Evolutionary conservation across 2,797 vertebrate species (phyloP).

Genomic region (Lophius americanus): DNA sequence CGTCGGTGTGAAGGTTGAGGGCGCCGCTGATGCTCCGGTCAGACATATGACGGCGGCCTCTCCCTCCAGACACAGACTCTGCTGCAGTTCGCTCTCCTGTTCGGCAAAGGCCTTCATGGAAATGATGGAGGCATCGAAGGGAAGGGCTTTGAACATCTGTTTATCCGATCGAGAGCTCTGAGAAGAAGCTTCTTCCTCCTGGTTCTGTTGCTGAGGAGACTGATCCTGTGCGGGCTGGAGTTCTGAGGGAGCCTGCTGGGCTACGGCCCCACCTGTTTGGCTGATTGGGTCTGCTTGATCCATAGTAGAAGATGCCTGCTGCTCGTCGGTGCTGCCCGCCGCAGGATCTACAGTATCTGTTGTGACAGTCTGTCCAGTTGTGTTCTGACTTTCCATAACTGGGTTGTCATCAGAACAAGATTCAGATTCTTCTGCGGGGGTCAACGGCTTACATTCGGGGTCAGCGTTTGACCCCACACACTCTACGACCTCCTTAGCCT

Average conservation of each 20-base stretch:
- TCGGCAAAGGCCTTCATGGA: conserved; percentile 84
- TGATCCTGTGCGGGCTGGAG: conserved; percentile 18
- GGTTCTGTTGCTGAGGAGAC: conserved; percentile 21
- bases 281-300: conserved; percentile 21
- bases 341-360: conserved; percentile 24
- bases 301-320: conserved; percentile 24
- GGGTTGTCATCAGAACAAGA: conserved; percentile 32
- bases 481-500: conserved; percentile 41
- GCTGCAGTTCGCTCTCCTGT: conserved; percentile 71
- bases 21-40: conserved; percentile 40
- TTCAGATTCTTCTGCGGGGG: conserved; percentile 36
- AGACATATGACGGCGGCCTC: conserved; percentile 63
- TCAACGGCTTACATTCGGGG: conserved; percentile 28
- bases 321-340: conserved; percentile 25
- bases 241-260: conserved; percentile 39
- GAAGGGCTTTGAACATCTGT: conserved; percentile 74
- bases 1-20: conserved; percentile 17
- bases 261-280: conserved; percentile 21
- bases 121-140: conserved; percentile 93
- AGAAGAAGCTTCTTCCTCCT: conserved; percentile 17
- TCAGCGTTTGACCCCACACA: conserved; percentile 17
- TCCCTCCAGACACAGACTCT: conserved; percentile 57
- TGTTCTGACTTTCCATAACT: conserved; percentile 19
- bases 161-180: conserved; percentile 55
- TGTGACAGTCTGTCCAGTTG: conserved; percentile 2